A percentile compares a stretch with the other conserved stretches of the same genome.
These are phyloP conservation scores for Pteropus rufus DNA, from an alignment of 2,797 vertebrate genomes.

Conservation along the genomic window DNA sequence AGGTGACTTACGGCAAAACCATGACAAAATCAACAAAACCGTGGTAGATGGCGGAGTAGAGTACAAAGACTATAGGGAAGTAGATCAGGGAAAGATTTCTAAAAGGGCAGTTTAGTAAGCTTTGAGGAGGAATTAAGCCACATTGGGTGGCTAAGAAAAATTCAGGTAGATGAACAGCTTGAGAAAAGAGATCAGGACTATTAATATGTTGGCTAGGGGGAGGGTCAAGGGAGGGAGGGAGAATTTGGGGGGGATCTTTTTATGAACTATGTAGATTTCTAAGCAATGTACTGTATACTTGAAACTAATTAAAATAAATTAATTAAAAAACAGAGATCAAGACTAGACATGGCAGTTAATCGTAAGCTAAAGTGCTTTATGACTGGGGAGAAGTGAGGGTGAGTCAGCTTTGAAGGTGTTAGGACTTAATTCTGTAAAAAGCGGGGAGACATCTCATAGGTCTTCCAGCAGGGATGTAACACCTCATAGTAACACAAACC, in stretches of 20 bases:
- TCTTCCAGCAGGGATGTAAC: not conserved
- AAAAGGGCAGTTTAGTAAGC: not conserved
- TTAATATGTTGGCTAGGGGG: too few species aligned
- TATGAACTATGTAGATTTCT: too few species aligned
- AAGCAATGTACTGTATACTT: too few species aligned
- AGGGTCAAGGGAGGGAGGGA: too few species aligned
- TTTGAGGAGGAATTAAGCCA: not conserved
- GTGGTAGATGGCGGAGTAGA: not conserved
- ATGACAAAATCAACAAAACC: not conserved
- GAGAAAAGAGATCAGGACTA: not conserved
- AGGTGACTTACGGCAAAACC: not conserved
- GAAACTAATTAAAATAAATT: too few species aligned
- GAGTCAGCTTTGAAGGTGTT: not conserved
- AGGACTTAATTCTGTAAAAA: not conserved
- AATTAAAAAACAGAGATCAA: not conserved
- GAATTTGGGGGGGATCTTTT: too few species aligned
- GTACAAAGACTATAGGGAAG: not conserved
- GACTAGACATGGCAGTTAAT: not conserved
- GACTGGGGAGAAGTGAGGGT: not conserved
- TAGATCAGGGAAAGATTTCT: not conserved
- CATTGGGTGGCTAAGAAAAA: not conserved
- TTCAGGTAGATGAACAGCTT: not conserved
- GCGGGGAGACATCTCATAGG: not conserved
- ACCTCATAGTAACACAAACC: not conserved
- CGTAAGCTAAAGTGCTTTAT: rapidly evolving